A percentile compares a stretch with the other conserved stretches of the same genome.
phyloP scores from a whole-genome alignment of 2,888 invertebrate species.

The Onthophagus sagittarius region DNA sequence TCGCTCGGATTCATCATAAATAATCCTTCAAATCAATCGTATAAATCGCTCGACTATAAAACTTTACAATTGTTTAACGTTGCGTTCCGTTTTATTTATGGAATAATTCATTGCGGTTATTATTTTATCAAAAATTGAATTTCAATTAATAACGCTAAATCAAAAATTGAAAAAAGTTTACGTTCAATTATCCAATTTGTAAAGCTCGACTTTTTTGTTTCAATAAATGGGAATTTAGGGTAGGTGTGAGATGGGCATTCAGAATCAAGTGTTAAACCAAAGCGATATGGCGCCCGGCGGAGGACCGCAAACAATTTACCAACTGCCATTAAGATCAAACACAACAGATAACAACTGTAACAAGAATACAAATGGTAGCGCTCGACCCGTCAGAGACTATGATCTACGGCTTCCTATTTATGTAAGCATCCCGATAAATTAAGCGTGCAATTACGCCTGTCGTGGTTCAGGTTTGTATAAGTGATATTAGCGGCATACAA shows the following conservation, averaged over 20 bases:
- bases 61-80: not conserved
- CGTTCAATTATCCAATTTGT: too few species aligned
- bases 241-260: not conserved
- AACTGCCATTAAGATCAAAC: constrained; percentile 47
- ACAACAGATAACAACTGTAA: constrained; percentile 39
- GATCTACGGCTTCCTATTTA: constrained; percentile 32
- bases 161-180: too few species aligned
- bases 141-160: too few species aligned
- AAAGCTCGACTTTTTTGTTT: too few species aligned
- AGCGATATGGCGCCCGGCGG: constrained; percentile 2
- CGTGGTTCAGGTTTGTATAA: constrained; percentile 15
- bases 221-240: too few species aligned
- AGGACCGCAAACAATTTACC: constrained; percentile 42
- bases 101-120: not conserved
- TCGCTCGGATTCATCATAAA: not conserved
- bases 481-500: constrained; percentile 15
- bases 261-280: constrained; percentile 17
- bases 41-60: not conserved
- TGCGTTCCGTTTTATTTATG: not conserved
- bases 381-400: constrained; percentile 28
- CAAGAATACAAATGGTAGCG: constrained; percentile 40
- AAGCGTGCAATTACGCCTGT: constrained; percentile 20
- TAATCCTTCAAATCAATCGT: not conserved
- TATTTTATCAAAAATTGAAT: not conserved
- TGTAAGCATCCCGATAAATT: constrained; percentile 23